These are phyloP conservation scores for Augochlorella aurata DNA, from an alignment of 2,888 invertebrate species.

Conservation along the genomic window DNA sequence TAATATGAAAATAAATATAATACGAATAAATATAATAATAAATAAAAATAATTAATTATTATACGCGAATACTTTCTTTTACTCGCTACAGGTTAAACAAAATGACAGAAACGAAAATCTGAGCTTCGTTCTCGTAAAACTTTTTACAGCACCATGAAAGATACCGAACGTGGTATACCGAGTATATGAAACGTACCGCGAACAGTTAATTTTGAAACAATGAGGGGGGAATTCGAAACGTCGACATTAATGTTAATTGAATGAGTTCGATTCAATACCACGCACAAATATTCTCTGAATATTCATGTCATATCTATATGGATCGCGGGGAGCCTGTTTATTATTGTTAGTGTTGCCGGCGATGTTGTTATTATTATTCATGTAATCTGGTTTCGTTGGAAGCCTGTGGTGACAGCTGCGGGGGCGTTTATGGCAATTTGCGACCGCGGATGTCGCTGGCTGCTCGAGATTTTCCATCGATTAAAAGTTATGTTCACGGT, in stretches of 20 bases:
- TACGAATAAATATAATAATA: no score
- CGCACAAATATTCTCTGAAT: constrained; percentile 8
- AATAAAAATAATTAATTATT: no score
- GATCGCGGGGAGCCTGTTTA: constrained; percentile 11
- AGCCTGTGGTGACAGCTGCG: constrained; percentile 30
- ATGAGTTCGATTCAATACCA: neutral
- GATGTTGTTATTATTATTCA: constrained; percentile 12
- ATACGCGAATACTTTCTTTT: no score
- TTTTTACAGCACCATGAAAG: no score
- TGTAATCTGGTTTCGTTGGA: constrained; percentile 24
- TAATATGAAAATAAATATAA: no score
- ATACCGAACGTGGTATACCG: no score
- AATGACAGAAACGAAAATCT: no score
- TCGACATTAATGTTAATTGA: constrained; percentile 2
- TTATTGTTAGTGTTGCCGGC: constrained; percentile 1
- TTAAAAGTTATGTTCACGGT: constrained; percentile 31
- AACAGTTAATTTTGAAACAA: neutral
- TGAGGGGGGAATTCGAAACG: no score
- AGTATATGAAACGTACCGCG: neutral
- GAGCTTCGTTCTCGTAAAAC: no score
- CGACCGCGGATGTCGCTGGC: constrained; percentile 23
- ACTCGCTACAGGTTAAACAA: no score
- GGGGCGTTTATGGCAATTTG: constrained; percentile 49
- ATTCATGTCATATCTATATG: constrained; percentile 4
- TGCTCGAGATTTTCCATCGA: constrained; percentile 38